phyloP scores from a whole-genome alignment of 1,140 invertebrate species.

The Protaetia brevitarsis region DNA sequence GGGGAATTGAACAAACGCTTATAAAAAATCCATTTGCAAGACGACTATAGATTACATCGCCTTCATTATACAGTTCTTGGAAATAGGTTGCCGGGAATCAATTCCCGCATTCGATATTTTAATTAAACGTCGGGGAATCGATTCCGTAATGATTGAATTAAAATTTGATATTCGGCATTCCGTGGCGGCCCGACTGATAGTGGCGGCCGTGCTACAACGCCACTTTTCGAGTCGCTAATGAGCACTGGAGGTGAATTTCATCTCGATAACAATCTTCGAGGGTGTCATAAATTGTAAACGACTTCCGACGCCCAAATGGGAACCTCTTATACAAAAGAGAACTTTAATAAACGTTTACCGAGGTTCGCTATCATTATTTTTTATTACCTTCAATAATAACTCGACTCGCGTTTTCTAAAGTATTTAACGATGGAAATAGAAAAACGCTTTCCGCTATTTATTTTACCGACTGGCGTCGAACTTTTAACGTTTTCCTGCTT shows the following conservation, averaged over 20 bases:
- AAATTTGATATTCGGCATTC: neutral
- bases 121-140: neutral
- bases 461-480: neutral
- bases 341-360: conserved; percentile 11
- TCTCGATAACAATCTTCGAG: conserved; percentile 13
- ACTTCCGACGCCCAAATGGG: neutral
- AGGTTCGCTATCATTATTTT: conserved; percentile 10
- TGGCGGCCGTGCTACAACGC: neutral
- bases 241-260: conserved; percentile 2
- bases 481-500: neutral
- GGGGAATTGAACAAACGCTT: too few species aligned
- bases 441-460: neutral
- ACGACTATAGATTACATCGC: too few species aligned
- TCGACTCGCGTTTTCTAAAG: neutral
- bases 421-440: neutral
- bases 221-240: conserved; percentile 5
- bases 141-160: neutral
- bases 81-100: too few species aligned
- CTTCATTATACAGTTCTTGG: too few species aligned
- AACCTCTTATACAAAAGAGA: neutral
- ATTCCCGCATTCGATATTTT: neutral
- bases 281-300: conserved; percentile 11
- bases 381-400: conserved; percentile 10
- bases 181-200: too few species aligned
- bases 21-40: too few species aligned